These are phyloP conservation scores for Busseola fusca DNA, from an alignment of 2,888 invertebrate species.

Conservation along the genomic window DNA sequence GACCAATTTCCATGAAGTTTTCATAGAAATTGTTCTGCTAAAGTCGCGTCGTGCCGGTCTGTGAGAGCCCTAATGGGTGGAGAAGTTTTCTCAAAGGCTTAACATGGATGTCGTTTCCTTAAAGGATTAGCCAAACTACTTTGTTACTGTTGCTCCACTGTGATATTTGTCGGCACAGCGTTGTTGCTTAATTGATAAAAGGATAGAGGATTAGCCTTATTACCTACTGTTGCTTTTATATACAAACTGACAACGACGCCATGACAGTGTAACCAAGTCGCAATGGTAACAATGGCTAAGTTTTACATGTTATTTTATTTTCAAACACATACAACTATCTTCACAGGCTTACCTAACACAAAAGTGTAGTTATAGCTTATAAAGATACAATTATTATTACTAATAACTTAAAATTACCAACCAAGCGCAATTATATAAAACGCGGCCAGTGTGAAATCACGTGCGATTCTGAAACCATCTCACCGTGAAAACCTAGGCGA, in stretches of 20 bases:
- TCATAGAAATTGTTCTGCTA: background rate
- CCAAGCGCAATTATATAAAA: too few species aligned
- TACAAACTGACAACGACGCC: background rate
- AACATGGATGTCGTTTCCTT: conserved; percentile 66
- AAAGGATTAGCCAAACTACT: conserved; percentile 67
- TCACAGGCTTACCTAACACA: too few species aligned
- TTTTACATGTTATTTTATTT: too few species aligned
- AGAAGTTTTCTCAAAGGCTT: conserved; percentile 70
- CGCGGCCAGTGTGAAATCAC: too few species aligned
- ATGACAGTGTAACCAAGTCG: background rate
- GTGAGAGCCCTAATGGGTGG: conserved; percentile 47
- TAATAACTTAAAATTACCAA: too few species aligned
- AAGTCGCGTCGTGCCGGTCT: background rate
- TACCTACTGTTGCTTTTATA: background rate
- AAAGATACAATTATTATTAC: too few species aligned
- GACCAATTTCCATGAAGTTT: background rate
- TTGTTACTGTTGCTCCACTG: conserved; percentile 62
- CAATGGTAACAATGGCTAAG: background rate
- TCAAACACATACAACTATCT: too few species aligned
- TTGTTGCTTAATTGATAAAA: conserved; percentile 52
- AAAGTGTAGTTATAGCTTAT: too few species aligned
- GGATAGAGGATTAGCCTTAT: conserved; percentile 15
- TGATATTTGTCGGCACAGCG: conserved; percentile 60
- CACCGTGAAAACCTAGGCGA: too few species aligned
- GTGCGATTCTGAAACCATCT: too few species aligned